Percentiles rank a stretch among this genome's conserved stretches.
phyloP scores from a whole-genome alignment of 1,140 invertebrate species.

The Drosophila teissieri region DNA sequence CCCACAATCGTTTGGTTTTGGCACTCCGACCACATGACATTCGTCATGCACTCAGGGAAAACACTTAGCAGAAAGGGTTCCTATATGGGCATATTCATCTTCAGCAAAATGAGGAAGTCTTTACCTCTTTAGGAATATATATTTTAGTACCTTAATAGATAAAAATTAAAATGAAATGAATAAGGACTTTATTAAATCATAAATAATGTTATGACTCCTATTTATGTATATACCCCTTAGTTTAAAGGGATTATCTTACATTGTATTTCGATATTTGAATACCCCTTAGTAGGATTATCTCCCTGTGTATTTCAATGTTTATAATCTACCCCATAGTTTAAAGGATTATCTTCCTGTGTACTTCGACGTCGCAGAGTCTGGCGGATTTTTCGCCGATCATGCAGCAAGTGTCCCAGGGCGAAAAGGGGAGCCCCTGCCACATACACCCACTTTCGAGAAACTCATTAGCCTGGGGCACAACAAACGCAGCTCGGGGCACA shows the following conservation, averaged over 20 bases:
- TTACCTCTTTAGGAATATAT: neutral
- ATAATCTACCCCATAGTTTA: neutral
- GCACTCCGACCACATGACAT: conserved; percentile 51
- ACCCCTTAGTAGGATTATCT: too few species aligned
- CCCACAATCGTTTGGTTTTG: conserved; percentile 65
- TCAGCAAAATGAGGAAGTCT: too few species aligned
- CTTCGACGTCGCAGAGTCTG: conserved; percentile 51
- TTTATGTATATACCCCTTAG: too few species aligned
- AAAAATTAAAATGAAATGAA: too few species aligned
- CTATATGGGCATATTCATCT: too few species aligned
- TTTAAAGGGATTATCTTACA: too few species aligned
- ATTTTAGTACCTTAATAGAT: too few species aligned
- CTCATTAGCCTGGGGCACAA: conserved; percentile 62
- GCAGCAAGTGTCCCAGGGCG: neutral
- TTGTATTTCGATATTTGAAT: too few species aligned
- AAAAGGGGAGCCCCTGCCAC: conserved; percentile 53
- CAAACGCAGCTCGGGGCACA: conserved; percentile 12
- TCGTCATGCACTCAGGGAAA: conserved; percentile 37
- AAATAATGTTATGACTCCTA: too few species aligned
- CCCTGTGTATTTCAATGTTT: too few species aligned
- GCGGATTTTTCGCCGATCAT: conserved; percentile 13
- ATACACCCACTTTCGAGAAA: conserved; percentile 72
- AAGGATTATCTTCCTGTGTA: neutral
- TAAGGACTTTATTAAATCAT: too few species aligned
- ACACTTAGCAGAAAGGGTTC: conserved; percentile 2